Percentiles rank a stretch among this genome's conserved stretches.
Evolutionary conservation across 2,797 vertebrate species (phyloP).

Genomic region (Eulemur coronatus): DNA sequence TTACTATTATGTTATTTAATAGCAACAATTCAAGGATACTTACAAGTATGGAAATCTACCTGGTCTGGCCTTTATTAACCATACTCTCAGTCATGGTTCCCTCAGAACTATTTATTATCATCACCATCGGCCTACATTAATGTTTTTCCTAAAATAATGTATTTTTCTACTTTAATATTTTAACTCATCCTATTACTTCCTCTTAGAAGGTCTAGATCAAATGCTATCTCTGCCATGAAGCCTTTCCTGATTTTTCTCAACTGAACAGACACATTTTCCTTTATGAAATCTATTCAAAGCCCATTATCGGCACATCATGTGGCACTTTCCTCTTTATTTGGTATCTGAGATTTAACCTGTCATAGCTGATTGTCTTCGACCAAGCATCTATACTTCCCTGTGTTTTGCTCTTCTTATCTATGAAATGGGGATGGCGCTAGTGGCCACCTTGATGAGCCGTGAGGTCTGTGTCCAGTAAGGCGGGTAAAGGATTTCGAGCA

Average conservation of each 20-base stretch:
- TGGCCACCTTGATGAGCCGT: not conserved
- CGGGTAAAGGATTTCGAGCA: not conserved
- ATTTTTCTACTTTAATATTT: not conserved
- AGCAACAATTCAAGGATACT: not conserved
- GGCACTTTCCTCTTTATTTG: not conserved
- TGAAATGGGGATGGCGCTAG: not conserved
- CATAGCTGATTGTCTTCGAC: not conserved
- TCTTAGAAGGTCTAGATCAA: not conserved
- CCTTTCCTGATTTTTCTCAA: not conserved
- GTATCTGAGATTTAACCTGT: not conserved
- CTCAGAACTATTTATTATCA: not conserved
- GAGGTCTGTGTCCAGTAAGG: not conserved
- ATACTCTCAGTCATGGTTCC: not conserved
- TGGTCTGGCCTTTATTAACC: not conserved
- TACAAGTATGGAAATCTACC: not conserved
- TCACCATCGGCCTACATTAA: not conserved
- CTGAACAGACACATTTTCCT: not conserved
- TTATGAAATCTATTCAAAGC: not conserved
- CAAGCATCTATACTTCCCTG: not conserved
- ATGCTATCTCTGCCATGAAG: not conserved
- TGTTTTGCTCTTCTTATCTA: not conserved
- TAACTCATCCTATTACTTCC: not conserved
- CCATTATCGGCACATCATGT: rapidly evolving
- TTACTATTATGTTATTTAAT: not conserved
- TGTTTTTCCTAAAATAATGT: not conserved